These are phyloP conservation scores for Semnornis frantzii DNA, from an alignment of 2,113 vertebrate species.

Conservation along the genomic window DNA sequence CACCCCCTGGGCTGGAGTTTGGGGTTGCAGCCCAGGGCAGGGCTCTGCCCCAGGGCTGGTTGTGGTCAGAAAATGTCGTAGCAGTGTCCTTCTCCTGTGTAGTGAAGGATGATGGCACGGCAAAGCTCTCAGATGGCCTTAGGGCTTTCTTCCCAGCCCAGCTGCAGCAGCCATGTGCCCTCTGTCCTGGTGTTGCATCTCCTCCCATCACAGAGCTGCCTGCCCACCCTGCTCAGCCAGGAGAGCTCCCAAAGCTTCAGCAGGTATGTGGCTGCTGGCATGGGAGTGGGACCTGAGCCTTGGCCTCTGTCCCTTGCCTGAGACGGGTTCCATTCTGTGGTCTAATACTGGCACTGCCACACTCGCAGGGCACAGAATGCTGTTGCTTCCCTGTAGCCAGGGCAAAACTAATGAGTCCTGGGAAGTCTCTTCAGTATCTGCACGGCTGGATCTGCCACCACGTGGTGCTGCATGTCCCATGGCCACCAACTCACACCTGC, in stretches of 20 bases:
- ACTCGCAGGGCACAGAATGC: rapidly evolving
- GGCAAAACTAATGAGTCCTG: neutral
- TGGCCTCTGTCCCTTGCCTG: neutral
- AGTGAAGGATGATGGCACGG: too few species aligned
- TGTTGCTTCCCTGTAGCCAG: rapidly evolving
- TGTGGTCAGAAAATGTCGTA: rapidly evolving
- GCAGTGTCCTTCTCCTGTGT: neutral
- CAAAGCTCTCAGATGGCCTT: too few species aligned
- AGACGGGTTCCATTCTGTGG: rapidly evolving
- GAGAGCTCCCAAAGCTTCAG: neutral
- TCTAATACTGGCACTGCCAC: neutral
- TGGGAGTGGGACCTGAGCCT: rapidly evolving
- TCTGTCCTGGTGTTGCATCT: neutral
- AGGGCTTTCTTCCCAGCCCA: too few species aligned
- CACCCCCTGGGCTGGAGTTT: neutral
- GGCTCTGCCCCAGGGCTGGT: neutral
- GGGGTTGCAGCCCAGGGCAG: neutral
- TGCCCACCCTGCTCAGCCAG: neutral
- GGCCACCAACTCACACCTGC: rapidly evolving
- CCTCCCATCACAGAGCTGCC: rapidly evolving
- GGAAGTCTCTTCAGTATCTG: rapidly evolving
- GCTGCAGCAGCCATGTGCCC: too few species aligned
- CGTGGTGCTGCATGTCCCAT: rapidly evolving
- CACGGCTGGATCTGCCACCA: rapidly evolving
- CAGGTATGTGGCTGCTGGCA: neutral